Evolutionary conservation across 2,797 vertebrate genomes (phyloP).

Genomic region (Enteromius mattozi): DNA sequence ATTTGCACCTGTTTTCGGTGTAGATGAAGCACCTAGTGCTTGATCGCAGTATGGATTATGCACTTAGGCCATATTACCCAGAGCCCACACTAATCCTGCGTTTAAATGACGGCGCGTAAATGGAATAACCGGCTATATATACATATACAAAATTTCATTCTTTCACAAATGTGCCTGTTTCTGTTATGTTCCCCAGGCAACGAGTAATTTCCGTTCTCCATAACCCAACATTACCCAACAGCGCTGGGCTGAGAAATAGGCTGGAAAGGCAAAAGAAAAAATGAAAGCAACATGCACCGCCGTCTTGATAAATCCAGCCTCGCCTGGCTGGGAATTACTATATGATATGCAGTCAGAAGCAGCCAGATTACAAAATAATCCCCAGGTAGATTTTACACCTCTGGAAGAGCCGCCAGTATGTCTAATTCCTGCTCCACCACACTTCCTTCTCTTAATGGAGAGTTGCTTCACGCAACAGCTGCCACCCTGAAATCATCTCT

Average conservation of each 20-base stretch:
- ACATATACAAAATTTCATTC: conserved; percentile 53
- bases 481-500: conserved; percentile 58
- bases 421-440: conserved; percentile 73
- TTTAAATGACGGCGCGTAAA: conserved; percentile 72
- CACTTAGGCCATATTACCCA: conserved; percentile 66
- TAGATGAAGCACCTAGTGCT: conserved; percentile 62
- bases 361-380: conserved; percentile 84
- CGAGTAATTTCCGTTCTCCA: conserved; percentile 62
- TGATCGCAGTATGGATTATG: conserved; percentile 68
- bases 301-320: conserved; percentile 73
- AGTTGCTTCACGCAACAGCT: conserved; percentile 49
- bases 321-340: conserved; percentile 70
- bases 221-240: conserved; percentile 61
- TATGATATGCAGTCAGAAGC: conserved; percentile 69
- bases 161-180: conserved; percentile 73
- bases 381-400: conserved; percentile 75
- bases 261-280: conserved; percentile 63
- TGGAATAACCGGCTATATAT: conserved; percentile 58
- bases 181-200: conserved; percentile 78
- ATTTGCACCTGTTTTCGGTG: conserved; percentile 38
- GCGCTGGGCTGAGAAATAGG: conserved; percentile 55
- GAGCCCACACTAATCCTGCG: conserved; percentile 59
- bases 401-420: conserved; percentile 69
- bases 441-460: conserved; percentile 53
- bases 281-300: conserved; percentile 64